Conservation (phyloP, 2,888 invertebrate genomes). For the Pammene aurita region DNA sequence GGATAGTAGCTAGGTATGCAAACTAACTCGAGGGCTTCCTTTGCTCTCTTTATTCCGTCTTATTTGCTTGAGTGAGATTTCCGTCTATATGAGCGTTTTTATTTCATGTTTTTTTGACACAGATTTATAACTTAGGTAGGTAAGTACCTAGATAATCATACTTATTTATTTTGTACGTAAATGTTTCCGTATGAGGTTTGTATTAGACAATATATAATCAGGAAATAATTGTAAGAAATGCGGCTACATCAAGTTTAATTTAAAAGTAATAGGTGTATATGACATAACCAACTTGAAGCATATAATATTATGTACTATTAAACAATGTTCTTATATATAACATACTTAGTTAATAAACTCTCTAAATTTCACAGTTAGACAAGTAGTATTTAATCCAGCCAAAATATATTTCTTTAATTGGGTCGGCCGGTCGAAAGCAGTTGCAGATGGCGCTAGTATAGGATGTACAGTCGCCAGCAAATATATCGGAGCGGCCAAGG, state of each 20-base stretch:
- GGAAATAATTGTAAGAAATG: conserved; percentile 16
- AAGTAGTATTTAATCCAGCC: not conserved
- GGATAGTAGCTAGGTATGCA: no score
- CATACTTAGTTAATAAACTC: conserved; percentile 11
- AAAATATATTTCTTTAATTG: not conserved
- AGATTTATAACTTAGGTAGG: no score
- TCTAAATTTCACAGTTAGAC: conserved; percentile 14
- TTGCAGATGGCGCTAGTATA: no score
- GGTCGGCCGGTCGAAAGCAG: no score
- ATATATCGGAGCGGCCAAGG: no score
- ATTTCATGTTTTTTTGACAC: no score
- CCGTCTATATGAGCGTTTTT: no score
- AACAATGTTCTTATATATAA: conserved; percentile 30
- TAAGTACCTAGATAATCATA: not conserved
- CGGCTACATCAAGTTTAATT: conserved; percentile 33
- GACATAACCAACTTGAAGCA: conserved; percentile 23
- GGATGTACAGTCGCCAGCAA: no score
- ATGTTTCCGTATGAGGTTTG: not conserved
- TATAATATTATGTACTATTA: conserved; percentile 14
- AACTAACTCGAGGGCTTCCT: no score
- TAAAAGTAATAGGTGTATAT: conserved; percentile 5
- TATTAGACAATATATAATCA: conserved; percentile 16
- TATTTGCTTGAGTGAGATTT: no score
- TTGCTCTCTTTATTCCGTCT: no score
- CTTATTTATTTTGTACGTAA: not conserved